These are phyloP conservation scores for Neogobius melanostomus DNA, from an alignment of 2,113 vertebrate genomes.

Conservation along the genomic window DNA sequence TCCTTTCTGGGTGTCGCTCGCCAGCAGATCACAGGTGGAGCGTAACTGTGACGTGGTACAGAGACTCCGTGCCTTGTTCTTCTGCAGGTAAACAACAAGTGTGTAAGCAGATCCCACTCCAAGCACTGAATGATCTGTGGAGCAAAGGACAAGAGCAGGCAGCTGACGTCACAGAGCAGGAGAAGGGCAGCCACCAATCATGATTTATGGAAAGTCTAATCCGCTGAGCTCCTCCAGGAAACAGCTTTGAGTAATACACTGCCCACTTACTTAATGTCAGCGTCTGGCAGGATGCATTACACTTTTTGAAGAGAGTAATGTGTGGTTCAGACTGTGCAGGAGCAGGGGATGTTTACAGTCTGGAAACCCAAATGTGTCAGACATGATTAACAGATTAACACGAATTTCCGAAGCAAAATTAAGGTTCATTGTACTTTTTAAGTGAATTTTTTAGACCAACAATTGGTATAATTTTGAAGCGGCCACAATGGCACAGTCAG, in stretches of 20 bases:
- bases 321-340: background rate
- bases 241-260: constrained; percentile 35
- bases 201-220: constrained; percentile 52
- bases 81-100: constrained; percentile 17
- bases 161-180: constrained; percentile 33
- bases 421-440: no score
- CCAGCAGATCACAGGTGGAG: background rate
- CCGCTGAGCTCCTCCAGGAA: constrained; percentile 32
- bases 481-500: no score
- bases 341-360: background rate
- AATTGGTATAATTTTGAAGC: background rate
- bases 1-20: constrained; percentile 10
- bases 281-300: constrained; percentile 9
- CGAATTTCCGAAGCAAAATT: no score
- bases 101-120: constrained; percentile 14
- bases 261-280: constrained; percentile 51
- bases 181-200: constrained; percentile 22
- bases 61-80: background rate
- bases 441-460: background rate
- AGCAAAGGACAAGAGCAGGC: constrained; percentile 31
- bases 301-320: background rate
- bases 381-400: no score
- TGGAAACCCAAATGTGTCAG: background rate
- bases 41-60: constrained; percentile 1
- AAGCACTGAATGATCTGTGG: constrained; percentile 23